A percentile compares a stretch with the other conserved stretches of the same genome.
phyloP scores from a whole-genome alignment of 1,140 invertebrate genomes.

The Leguminivora glycinivorella region DNA sequence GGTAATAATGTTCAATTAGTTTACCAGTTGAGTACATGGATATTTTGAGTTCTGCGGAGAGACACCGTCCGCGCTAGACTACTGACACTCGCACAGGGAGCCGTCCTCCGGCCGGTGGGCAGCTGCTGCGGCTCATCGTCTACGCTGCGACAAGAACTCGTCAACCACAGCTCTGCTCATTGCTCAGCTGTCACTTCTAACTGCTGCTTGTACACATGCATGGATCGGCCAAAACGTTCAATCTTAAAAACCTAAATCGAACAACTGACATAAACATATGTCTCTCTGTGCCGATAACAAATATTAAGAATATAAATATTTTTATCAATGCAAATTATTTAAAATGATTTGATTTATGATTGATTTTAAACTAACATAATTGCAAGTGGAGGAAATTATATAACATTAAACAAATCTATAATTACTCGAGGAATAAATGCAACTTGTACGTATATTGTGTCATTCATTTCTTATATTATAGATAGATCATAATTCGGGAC shows the following conservation, averaged over 20 bases:
- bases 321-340: background rate
- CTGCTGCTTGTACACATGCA: background rate
- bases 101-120: conserved; percentile 19
- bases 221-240: conserved; percentile 3
- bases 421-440: conserved; percentile 1
- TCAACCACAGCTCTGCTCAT: background rate
- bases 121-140: background rate
- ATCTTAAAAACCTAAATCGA: background rate
- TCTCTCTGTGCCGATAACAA: background rate
- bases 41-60: conserved; percentile 18
- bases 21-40: conserved; percentile 23
- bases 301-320: background rate
- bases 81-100: conserved; percentile 10
- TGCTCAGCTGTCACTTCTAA: background rate
- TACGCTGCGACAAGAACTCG: background rate
- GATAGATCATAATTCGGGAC: background rate
- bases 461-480: background rate
- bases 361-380: background rate
- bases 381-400: background rate
- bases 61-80: conserved; percentile 17
- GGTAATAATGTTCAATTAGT: conserved; percentile 14
- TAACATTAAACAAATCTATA: background rate
- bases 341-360: background rate
- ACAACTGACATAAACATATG: background rate
- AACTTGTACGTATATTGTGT: conserved; percentile 11